Conservation (phyloP, 1,140 invertebrate species). For the Eurosta solidaginis region DNA sequence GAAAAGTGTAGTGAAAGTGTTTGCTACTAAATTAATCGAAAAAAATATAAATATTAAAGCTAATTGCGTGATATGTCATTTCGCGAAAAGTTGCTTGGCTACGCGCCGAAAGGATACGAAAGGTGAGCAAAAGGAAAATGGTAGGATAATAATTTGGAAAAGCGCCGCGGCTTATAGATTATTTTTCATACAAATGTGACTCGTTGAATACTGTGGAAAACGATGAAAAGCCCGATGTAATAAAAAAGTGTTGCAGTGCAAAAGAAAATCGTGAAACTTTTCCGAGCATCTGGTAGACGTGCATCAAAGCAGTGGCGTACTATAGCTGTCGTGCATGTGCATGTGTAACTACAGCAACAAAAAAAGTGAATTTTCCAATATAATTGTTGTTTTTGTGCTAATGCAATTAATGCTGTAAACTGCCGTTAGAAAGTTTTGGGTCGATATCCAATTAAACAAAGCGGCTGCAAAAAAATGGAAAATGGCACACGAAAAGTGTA, state of each 20-base stretch:
- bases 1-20: background rate
- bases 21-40: background rate
- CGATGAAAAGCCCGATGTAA: background rate
- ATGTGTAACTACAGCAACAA: too few species aligned
- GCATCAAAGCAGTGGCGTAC: background rate
- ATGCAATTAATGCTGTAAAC: background rate
- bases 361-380: background rate
- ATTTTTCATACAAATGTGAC: background rate
- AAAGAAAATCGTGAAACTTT: constrained; percentile 8
- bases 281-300: background rate
- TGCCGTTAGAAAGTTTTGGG: constrained; percentile 12
- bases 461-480: background rate
- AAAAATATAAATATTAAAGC: background rate
- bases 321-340: background rate
- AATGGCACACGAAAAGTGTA: background rate
- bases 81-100: background rate
- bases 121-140: background rate
- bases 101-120: constrained; percentile 13
- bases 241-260: background rate
- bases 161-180: background rate
- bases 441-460: background rate
- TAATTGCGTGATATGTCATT: background rate
- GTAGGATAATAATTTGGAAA: background rate
- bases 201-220: background rate
- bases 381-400: background rate